These are phyloP conservation scores for Lithophane ornitopus DNA, from an alignment of 2,888 invertebrate genomes.

Conservation along the genomic window DNA sequence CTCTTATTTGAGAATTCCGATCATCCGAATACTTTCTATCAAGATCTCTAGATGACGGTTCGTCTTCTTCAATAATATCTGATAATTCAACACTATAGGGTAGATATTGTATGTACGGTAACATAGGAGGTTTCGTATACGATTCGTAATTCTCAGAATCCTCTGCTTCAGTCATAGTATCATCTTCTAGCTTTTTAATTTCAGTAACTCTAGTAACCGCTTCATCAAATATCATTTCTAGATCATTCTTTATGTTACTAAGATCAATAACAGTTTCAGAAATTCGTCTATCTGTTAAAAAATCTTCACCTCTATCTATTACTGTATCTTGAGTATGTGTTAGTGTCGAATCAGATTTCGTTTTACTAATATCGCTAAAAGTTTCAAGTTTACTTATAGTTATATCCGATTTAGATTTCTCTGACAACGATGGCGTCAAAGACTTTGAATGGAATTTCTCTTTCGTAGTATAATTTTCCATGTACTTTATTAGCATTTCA, in stretches of 20 bases:
- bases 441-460: slow-evolving; percentile 80
- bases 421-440: slow-evolving; percentile 83
- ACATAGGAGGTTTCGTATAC: slow-evolving; percentile 83
- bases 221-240: slow-evolving; percentile 84
- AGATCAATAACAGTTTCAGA: slow-evolving; percentile 86
- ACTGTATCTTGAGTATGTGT: slow-evolving; percentile 88
- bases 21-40: slow-evolving; percentile 77
- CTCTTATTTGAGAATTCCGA: slow-evolving; percentile 73
- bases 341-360: slow-evolving; percentile 87
- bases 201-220: slow-evolving; percentile 78
- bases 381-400: slow-evolving; percentile 87
- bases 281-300: slow-evolving; percentile 77
- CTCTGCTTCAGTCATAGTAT: slow-evolving; percentile 86
- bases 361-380: slow-evolving; percentile 86
- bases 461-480: slow-evolving; percentile 83
- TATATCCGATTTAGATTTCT: slow-evolving; percentile 87
- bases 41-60: slow-evolving; percentile 79
- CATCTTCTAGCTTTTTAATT: slow-evolving; percentile 76
- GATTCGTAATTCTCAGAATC: slow-evolving; percentile 84
- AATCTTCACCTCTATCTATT: slow-evolving; percentile 78
- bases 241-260: slow-evolving; percentile 83
- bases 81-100: slow-evolving; percentile 86
- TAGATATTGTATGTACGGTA: slow-evolving; percentile 77
- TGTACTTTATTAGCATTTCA: slow-evolving; percentile 87
- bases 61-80: slow-evolving; percentile 87